Evolutionary conservation across 2,797 vertebrate species (phyloP).

Genomic region (Clarias pachynema): DNA sequence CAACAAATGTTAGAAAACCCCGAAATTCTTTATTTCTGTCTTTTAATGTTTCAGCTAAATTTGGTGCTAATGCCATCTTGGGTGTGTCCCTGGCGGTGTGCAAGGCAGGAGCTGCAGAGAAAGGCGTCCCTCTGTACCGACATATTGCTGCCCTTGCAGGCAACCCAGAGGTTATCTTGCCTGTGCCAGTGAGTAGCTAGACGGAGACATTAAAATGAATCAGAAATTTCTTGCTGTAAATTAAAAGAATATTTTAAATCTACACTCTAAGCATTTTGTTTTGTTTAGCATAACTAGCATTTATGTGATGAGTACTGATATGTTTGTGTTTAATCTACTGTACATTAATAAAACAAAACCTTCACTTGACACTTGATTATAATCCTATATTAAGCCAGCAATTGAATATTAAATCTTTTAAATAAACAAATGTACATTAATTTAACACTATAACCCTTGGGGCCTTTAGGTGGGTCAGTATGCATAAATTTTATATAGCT

Average conservation of each 20-base stretch:
- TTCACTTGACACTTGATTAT: neutral
- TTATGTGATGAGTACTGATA: neutral
- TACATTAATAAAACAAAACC: neutral
- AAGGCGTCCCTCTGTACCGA: constrained; percentile 90
- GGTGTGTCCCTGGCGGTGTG: constrained; percentile 94
- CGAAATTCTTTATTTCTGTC: neutral
- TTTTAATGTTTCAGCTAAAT: constrained; percentile 78
- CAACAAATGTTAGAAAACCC: too few relatives aligned
- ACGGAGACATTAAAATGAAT: neutral
- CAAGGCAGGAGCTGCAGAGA: constrained; percentile 95
- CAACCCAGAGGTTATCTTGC: constrained; percentile 88
- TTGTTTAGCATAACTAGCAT: neutral
- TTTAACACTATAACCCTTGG: neutral
- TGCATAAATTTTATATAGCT: too few relatives aligned
- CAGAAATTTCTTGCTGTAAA: neutral
- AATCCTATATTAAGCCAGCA: too few relatives aligned
- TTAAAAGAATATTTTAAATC: neutral
- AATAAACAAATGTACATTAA: neutral
- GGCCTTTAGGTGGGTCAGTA: too few relatives aligned
- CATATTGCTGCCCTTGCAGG: constrained; percentile 95
- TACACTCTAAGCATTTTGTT: neutral
- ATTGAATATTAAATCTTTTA: neutral
- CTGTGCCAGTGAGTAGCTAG: constrained; percentile 85
- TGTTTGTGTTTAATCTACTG: neutral
- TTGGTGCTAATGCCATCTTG: constrained; percentile 93